A percentile compares a stretch with the other conserved stretches of the same genome.
These are phyloP conservation scores for Cephus runcator DNA, from an alignment of 2,888 invertebrate species.

Conservation along the genomic window DNA sequence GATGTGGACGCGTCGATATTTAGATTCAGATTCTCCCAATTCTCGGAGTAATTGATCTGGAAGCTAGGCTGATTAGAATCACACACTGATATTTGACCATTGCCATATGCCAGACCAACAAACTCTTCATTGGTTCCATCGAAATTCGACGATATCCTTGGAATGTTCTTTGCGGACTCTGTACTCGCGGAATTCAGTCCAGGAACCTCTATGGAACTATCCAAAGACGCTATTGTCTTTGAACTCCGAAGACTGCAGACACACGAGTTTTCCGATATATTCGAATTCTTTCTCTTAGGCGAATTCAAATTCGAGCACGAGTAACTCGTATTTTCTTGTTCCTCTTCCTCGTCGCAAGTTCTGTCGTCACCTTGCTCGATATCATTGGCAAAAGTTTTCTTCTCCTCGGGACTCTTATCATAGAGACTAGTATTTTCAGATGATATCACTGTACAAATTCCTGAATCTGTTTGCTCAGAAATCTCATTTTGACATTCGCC, in stretches of 20 bases:
- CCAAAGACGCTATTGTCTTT: constrained; percentile 36
- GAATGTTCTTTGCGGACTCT: constrained; percentile 41
- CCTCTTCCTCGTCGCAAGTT: constrained; percentile 39
- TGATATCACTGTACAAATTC: constrained; percentile 72
- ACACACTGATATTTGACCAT: constrained; percentile 58
- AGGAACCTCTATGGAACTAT: constrained; percentile 39
- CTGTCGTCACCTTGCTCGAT: constrained; percentile 28
- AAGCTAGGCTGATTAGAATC: constrained; percentile 57
- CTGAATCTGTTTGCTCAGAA: constrained; percentile 75
- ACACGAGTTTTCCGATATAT: constrained; percentile 51
- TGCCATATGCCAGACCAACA: constrained; percentile 59
- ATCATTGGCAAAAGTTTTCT: constrained; percentile 56
- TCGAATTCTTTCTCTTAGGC: constrained; percentile 45
- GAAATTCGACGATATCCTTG: constrained; percentile 55
- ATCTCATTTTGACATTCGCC: constrained; percentile 70
- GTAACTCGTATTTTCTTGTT: constrained; percentile 56
- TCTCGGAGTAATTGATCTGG: constrained; percentile 61
- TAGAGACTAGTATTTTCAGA: constrained; percentile 75
- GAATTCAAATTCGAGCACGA: constrained; percentile 59
- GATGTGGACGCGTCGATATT: constrained; percentile 56
- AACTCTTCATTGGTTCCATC: constrained; percentile 62
- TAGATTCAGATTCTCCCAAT: constrained; percentile 61
- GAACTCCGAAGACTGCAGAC: constrained; percentile 48
- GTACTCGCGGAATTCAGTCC: constrained; percentile 27
- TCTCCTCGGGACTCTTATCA: constrained; percentile 63